Evolutionary conservation across 2,113 vertebrate species (phyloP).

Genomic region (Sula dactylatra): DNA sequence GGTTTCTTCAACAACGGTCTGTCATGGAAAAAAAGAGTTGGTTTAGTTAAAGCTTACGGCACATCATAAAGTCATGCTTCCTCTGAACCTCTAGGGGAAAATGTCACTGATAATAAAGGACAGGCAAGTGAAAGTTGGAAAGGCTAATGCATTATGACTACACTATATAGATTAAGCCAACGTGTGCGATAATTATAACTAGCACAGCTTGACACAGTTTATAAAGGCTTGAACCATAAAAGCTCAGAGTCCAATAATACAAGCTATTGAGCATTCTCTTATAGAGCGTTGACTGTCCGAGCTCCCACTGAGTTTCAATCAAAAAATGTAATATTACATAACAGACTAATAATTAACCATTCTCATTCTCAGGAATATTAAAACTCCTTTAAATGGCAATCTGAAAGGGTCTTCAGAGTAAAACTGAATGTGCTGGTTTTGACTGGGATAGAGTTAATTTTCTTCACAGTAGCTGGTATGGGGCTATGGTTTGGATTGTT

Average conservation of each 20-base stretch:
- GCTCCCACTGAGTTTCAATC: neutral
- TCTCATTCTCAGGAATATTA: neutral
- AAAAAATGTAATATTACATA: neutral
- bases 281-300: neutral
- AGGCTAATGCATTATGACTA: slow-evolving; percentile 38
- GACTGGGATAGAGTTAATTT: no score
- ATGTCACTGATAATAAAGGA: slow-evolving; percentile 62
- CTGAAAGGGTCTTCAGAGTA: neutral
- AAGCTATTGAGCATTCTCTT: neutral
- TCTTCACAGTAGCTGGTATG: no score
- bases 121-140: neutral
- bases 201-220: slow-evolving; percentile 31
- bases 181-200: slow-evolving; percentile 31
- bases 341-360: neutral
- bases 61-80: slow-evolving; percentile 42
- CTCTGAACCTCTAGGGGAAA: slow-evolving; percentile 58
- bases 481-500: no score
- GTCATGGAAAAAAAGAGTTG: neutral
- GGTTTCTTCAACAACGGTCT: neutral
- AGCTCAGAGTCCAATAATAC: neutral
- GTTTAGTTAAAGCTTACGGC: slow-evolving; percentile 15
- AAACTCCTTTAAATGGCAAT: neutral
- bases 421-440: neutral
- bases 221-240: slow-evolving; percentile 12
- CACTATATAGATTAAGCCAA: slow-evolving; percentile 25